Conservation (phyloP, 2,888 invertebrate genomes). For the Sacculina carcini region DNA sequence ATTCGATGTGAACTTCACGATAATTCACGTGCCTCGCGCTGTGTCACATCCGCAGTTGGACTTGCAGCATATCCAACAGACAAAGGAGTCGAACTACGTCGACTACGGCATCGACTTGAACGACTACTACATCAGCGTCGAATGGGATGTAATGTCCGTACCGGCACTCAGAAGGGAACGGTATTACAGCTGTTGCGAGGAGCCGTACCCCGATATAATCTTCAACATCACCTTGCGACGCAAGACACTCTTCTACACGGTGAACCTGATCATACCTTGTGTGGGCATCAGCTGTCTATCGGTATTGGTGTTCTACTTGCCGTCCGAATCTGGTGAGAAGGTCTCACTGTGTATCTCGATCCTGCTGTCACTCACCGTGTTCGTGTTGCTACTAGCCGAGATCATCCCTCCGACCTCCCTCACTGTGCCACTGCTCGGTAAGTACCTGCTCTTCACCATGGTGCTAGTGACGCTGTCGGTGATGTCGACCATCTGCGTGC, state of each 20-base stretch:
- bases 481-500: conserved; percentile 72
- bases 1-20: not conserved
- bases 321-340: conserved; percentile 85
- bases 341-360: conserved; percentile 83
- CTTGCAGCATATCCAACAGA: conserved; percentile 59
- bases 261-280: conserved; percentile 88
- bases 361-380: conserved; percentile 71
- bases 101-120: conserved; percentile 73
- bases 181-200: conserved; percentile 86
- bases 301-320: conserved; percentile 87
- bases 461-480: conserved; percentile 75
- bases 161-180: conserved; percentile 70
- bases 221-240: conserved; percentile 83
- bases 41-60: too few species aligned
- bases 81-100: conserved; percentile 60
- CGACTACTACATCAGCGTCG: conserved; percentile 85
- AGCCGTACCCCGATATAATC: conserved; percentile 89
- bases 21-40: conserved; percentile 3
- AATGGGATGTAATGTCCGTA: conserved; percentile 87
- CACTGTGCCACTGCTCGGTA: conserved; percentile 62
- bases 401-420: conserved; percentile 82
- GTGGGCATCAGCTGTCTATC: conserved; percentile 90
- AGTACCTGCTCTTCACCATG: conserved; percentile 59
- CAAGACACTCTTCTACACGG: conserved; percentile 90
- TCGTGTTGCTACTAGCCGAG: conserved; percentile 73